Conservation (phyloP, 2,888 invertebrate species). For the Helobdella robusta region DNA sequence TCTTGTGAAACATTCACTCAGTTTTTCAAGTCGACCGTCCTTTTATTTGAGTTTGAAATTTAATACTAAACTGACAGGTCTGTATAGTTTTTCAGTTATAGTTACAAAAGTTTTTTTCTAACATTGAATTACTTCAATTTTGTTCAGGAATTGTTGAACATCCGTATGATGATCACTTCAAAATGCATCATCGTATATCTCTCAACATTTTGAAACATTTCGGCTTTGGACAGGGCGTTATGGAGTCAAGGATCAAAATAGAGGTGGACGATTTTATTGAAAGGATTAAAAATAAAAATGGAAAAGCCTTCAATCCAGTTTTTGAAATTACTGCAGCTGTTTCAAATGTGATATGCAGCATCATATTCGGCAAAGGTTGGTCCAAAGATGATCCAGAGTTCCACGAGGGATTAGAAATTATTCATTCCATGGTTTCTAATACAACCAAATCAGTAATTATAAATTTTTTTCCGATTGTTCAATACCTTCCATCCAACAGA, state of each 20-base stretch:
- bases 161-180: conserved; percentile 1
- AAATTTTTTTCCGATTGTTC: conserved; percentile 9
- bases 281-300: not conserved
- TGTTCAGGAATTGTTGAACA: conserved; percentile 1
- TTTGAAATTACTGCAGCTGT: not conserved
- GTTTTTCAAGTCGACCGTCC: conserved; percentile 5
- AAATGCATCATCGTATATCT: not conserved
- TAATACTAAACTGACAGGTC: conserved; percentile 10
- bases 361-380: conserved; percentile 1
- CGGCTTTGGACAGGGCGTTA: conserved; percentile 12
- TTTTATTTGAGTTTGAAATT: conserved; percentile 8
- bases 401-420: not conserved
- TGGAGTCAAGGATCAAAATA: conserved; percentile 10
- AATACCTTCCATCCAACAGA: conserved; percentile 8
- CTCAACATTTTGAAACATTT: conserved; percentile 8
- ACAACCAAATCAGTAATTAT: not conserved
- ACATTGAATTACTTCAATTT: not conserved
- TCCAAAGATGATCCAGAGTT: not conserved
- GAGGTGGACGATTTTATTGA: conserved; percentile 17
- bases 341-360: conserved; percentile 9
- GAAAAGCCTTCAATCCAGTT: conserved; percentile 18
- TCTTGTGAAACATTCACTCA: conserved; percentile 3
- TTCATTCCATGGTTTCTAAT: not conserved
- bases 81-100: too few relatives aligned
- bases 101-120: too few relatives aligned